A percentile compares a stretch with the other conserved stretches of the same genome.
Evolutionary conservation across 2,888 invertebrate genomes (phyloP).

Genomic region (Aporophyla nigra): DNA sequence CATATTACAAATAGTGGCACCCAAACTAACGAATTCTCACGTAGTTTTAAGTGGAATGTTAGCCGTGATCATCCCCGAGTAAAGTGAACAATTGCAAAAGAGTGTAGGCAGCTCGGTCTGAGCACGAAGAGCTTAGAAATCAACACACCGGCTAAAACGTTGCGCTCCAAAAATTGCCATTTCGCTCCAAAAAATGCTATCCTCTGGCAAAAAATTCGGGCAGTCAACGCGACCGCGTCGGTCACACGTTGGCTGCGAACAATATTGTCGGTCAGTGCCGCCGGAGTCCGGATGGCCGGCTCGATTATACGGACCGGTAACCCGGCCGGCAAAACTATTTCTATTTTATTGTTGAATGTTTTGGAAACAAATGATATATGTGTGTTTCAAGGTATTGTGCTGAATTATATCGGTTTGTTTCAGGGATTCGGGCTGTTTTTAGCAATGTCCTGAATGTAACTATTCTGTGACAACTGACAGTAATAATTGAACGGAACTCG

Average conservation of each 20-base stretch:
- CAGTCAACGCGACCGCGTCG: conserved; percentile 43
- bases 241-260: conserved; percentile 58
- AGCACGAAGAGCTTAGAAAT: conserved; percentile 27
- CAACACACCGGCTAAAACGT: conserved; percentile 25
- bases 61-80: background rate
- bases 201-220: conserved; percentile 38
- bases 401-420: conserved; percentile 11
- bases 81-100: background rate
- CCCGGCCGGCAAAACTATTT: conserved; percentile 62
- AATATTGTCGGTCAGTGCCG: conserved; percentile 65
- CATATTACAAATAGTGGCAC: background rate
- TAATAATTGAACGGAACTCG: background rate
- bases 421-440: background rate
- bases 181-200: conserved; percentile 56
- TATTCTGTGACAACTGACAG: background rate
- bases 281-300: conserved; percentile 68
- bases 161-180: conserved; percentile 54
- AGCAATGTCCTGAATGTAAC: background rate
- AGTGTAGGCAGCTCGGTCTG: background rate
- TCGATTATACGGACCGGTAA: conserved; percentile 77
- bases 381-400: conserved; percentile 10
- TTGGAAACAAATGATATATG: conserved; percentile 63
- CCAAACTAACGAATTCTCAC: background rate
- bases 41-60: background rate
- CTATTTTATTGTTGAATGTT: conserved; percentile 68